Conservation (phyloP, 2,113 vertebrate genomes). For the Carlito syrichta region DNA sequence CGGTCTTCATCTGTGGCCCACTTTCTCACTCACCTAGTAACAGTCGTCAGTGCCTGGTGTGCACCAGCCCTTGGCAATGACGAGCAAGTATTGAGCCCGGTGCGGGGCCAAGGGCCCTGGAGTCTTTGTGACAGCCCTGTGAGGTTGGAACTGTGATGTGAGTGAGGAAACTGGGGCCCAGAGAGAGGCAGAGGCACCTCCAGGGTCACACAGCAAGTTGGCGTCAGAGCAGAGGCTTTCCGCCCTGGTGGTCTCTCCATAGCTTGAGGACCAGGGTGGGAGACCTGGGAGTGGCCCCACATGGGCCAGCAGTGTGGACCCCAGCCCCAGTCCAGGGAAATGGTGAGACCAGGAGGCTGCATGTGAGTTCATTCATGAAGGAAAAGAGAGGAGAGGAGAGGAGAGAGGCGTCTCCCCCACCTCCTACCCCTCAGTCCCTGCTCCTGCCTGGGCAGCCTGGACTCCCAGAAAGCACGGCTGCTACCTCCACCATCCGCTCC, state of each 20-base stretch:
- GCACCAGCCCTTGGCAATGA: not conserved
- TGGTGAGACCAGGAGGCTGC: not conserved
- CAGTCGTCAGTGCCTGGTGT: not conserved
- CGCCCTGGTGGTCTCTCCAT: not conserved
- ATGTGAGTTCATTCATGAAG: not conserved
- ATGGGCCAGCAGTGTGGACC: not conserved
- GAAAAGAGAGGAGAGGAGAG: not conserved
- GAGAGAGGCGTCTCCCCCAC: not conserved
- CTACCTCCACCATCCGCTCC: no score
- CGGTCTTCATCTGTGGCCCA: accelerated
- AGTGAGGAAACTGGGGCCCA: not conserved
- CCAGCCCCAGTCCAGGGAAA: not conserved
- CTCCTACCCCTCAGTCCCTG: not conserved
- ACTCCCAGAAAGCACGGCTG: not conserved
- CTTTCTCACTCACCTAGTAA: not conserved
- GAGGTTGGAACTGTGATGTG: not conserved
- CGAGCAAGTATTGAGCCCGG: not conserved
- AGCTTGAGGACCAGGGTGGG: not conserved
- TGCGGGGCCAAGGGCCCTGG: not conserved
- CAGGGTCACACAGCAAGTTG: not conserved
- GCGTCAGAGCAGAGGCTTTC: not conserved
- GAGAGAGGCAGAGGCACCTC: not conserved
- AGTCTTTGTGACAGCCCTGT: not conserved
- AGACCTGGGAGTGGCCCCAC: not conserved
- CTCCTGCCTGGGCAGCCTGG: not conserved